phyloP scores from a whole-genome alignment of 64 coral and sea anemone genomes.

The Montipora cactus region DNA sequence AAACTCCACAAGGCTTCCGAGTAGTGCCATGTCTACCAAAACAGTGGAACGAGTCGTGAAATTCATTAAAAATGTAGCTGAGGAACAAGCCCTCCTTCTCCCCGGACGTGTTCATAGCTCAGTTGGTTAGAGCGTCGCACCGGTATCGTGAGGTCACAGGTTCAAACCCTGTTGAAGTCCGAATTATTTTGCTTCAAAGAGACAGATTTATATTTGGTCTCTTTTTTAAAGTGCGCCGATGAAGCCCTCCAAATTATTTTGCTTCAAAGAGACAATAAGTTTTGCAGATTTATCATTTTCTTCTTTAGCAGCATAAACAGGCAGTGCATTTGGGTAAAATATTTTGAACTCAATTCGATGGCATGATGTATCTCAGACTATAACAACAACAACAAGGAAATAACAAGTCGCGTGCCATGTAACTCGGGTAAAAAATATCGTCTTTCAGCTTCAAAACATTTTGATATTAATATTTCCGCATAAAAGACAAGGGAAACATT shows the following conservation, averaged over 20 bases:
- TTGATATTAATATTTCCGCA: too few relatives aligned
- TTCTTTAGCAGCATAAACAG: background rate
- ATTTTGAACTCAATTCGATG: background rate
- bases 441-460: too few relatives aligned
- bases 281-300: background rate
- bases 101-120: constrained; percentile 33
- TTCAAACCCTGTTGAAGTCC: background rate
- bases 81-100: constrained; percentile 54
- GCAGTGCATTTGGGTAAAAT: background rate
- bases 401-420: too few relatives aligned
- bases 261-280: background rate
- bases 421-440: too few relatives aligned
- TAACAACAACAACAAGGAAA: too few relatives aligned
- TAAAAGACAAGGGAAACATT: too few relatives aligned
- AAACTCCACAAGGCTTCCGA: constrained; percentile 45
- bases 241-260: background rate
- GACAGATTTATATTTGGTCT: background rate
- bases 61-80: constrained; percentile 59
- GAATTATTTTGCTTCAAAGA: background rate
- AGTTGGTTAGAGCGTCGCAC: too few relatives aligned
- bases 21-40: background rate
- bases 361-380: background rate
- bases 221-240: background rate
- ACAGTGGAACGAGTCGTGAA: constrained; percentile 42
- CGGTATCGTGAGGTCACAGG: too few relatives aligned